Base-by-base conservation (phyloP, 2,888 invertebrate genomes). In the Antheraea assamensis region DNA sequence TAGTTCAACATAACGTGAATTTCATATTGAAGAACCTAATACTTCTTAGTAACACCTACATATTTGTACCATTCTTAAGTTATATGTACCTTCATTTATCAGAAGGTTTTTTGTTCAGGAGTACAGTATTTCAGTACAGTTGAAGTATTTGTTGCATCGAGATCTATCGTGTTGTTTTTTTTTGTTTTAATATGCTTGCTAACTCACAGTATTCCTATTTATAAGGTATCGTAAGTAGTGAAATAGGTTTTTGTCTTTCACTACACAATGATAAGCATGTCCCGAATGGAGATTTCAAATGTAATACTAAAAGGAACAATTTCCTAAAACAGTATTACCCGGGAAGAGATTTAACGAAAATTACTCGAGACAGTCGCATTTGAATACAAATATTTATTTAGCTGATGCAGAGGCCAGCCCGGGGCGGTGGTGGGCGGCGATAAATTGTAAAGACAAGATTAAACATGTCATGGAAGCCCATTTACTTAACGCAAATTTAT, bases 401-500 rank as follows among this genome's bases (percentile, higher is more conserved):
- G 86, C 86, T 86, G 87, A 88, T 90, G 90, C 88, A 89, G 88
- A 90, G 87, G 86, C 87, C 83, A 64, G 61, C 61, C 30, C 30
- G 61, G 61, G 85, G 82, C 83, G 86, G 85, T 84, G 86, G 88
- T 86, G 82, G 86, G 86, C 85, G 88, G 90, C 90, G 88, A 94
- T 94, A 93, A 94, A 94, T 94, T 92, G 87, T 86, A 84, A 89
- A 91, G 92, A 92, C 92, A 92, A 92, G 93, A 93, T 94, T 93
- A 94, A 93, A 93, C 91, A 94, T 94, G 94, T 94, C 93, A 93
- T 87, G 92, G 92, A 90, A 88, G 88, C 92, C 93, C 92, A 91
- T 94, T 94, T 93, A 93, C 93, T 93, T 93, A 93, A 93, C 91
- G 93, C 92, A 92, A 94, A 94, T 94, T 93, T 94, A 94, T 94